A percentile compares a stretch with the other conserved stretches of the same genome.
These are phyloP conservation scores for Anhinga rufa DNA, from an alignment of 2,113 vertebrate species.

Conservation along the genomic window DNA sequence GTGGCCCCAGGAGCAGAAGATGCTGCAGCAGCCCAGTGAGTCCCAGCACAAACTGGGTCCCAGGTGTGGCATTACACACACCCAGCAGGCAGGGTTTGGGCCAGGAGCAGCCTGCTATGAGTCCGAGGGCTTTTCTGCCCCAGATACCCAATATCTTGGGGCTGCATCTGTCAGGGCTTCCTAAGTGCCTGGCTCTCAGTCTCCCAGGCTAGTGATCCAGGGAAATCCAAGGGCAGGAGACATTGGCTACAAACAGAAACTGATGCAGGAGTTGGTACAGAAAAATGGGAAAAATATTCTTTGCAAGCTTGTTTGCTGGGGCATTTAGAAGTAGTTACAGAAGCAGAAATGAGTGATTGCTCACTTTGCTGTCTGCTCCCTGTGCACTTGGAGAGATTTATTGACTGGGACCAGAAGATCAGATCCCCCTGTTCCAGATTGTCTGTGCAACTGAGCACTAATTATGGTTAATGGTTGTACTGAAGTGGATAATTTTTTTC, in stretches of 20 bases:
- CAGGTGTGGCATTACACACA: fast-evolving
- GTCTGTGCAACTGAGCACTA: slow-evolving; percentile 7
- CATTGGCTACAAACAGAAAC: not conserved
- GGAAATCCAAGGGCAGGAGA: not conserved
- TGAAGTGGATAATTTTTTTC: not conserved
- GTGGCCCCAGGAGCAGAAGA: not conserved
- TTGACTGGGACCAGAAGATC: slow-evolving; percentile 17
- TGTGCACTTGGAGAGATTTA: slow-evolving; percentile 13
- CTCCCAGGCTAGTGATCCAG: not conserved
- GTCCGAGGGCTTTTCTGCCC: not conserved
- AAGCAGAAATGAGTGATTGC: slow-evolving; percentile 3
- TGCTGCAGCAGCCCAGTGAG: not conserved
- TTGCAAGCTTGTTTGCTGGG: not conserved
- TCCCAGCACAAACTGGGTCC: not conserved
- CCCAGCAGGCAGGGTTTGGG: not conserved
- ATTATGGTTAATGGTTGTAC: slow-evolving; percentile 35
- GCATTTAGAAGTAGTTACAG: not conserved
- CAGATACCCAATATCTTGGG: not conserved
- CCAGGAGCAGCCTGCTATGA: not conserved
- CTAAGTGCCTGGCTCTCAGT: not conserved
- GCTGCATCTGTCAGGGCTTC: not conserved
- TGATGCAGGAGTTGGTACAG: not conserved
- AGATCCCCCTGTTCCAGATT: not conserved
- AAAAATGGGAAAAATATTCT: not conserved
- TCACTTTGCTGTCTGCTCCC: slow-evolving; percentile 12